Evolutionary conservation across 2,113 vertebrate species (phyloP).

Genomic region (Xenopus borealis): DNA sequence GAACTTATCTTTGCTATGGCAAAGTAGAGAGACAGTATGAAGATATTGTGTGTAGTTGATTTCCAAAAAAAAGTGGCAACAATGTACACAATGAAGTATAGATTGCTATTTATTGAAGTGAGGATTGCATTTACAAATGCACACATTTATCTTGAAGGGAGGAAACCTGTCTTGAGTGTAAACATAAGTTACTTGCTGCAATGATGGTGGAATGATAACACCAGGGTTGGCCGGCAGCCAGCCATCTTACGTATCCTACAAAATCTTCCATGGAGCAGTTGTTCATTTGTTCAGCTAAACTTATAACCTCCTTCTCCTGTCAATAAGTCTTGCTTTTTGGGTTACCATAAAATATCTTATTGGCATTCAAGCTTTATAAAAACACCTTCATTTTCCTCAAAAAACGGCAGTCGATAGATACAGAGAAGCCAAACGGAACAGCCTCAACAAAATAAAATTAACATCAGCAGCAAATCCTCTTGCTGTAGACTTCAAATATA

Average conservation of each 20-base stretch:
- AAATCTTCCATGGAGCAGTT: conserved; percentile 59
- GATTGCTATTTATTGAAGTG: conserved; percentile 82
- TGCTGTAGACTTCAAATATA: conserved; percentile 82
- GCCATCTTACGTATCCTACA: conserved; percentile 60
- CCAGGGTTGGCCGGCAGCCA: conserved; percentile 67
- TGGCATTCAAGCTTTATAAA: conserved; percentile 83
- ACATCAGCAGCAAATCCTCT: conserved; percentile 89
- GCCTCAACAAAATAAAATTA: conserved; percentile 87
- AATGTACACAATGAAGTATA: conserved; percentile 90
- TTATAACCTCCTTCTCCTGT: conserved; percentile 67
- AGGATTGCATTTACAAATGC: conserved; percentile 89
- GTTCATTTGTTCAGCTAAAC: conserved; percentile 62
- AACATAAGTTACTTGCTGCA: conserved; percentile 76
- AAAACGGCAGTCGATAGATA: conserved; percentile 87
- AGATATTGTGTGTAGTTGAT: conserved; percentile 70
- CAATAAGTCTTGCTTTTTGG: conserved; percentile 64
- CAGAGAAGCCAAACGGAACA: conserved; percentile 88
- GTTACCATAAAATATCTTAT: conserved; percentile 78
- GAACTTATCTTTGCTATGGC: conserved; percentile 42
- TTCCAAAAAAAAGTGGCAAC: conserved; percentile 79
- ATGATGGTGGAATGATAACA: conserved; percentile 62
- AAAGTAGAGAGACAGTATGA: conserved; percentile 57
- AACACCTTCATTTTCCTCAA: conserved; percentile 84
- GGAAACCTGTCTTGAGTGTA: conserved; percentile 72
- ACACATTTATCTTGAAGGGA: conserved; percentile 83